Base-by-base conservation (phyloP, 2,888 invertebrate species). In the Apoda limacodes region DNA sequence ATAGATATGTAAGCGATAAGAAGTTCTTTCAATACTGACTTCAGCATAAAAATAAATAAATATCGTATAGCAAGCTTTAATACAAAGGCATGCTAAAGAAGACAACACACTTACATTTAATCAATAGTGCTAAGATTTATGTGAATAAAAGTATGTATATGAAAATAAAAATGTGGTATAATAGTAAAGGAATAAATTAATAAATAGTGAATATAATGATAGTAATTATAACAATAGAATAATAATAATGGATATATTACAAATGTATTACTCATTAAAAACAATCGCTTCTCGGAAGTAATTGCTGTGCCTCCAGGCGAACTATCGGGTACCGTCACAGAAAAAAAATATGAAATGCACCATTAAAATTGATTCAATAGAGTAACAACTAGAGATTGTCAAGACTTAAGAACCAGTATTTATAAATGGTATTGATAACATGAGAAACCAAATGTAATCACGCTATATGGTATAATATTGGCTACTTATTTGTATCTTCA, bases 231-330 rank as follows among this genome's bases (percentile, higher is more conserved):
- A 70, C 71, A 75, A 71, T 71, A n/a, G n/a, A 61, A 61, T 40
- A 47, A 47, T 40, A 40, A 39, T 40, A 64, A 69, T 49, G 48
- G 51, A 56, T 62, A 69, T 72, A 82, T 76, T 63, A 74, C 65
- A 67, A 67, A 82, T 80, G 67, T 72, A 72, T 76, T 72, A 82
- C 90, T 90, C 90, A 83, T 88, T 88, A 84, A 87, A 87, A 85
- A 90, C 89, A 84, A 93, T 91, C 85, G 93, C 93, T 87, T 94
- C 92, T 89, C 90, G 92, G 93, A 95, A 95, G 92, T 93, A 90
- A 84, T 92, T 88, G 88, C 93, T 94, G 89, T 92, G 90, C 87
- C 92, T 92, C 95, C 95, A 94, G 87, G 91, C 92, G 87, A 88
- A 92, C 92, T 92, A 70, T 62, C 52, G 59, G 62, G 66, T 60